Conservation (phyloP, 2,797 vertebrate genomes). For the Protosalanx chinensis region DNA sequence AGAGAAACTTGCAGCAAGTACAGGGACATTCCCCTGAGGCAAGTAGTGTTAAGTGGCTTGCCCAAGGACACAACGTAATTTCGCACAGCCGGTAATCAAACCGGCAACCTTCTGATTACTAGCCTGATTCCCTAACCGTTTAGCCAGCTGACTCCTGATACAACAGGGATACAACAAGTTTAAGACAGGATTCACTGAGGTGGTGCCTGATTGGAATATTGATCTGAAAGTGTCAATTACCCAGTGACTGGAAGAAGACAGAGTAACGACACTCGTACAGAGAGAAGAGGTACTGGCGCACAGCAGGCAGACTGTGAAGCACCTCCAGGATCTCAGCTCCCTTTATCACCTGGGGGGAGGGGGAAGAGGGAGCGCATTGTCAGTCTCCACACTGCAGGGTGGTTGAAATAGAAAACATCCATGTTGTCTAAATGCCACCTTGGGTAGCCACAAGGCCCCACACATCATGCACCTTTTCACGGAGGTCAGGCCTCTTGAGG, state of each 20-base stretch:
- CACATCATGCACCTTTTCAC: slow-evolving; percentile 84
- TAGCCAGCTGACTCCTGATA: too few species aligned
- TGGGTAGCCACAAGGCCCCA: background rate
- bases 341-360: slow-evolving; percentile 85
- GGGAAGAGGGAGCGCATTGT: too few species aligned
- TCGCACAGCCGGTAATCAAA: too few species aligned
- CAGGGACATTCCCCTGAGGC: too few species aligned
- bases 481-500: slow-evolving; percentile 91
- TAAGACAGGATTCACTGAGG: background rate
- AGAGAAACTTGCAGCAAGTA: too few species aligned
- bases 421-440: background rate
- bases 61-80: too few species aligned
- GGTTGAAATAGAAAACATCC: background rate
- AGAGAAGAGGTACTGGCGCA: slow-evolving; percentile 96
- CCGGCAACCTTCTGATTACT: too few species aligned
- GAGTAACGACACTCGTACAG: slow-evolving; percentile 94
- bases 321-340: slow-evolving; percentile 98
- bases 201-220: background rate
- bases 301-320: slow-evolving; percentile 86
- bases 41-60: too few species aligned
- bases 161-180: too few species aligned
- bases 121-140: too few species aligned
- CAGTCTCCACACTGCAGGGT: background rate
- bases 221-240: slow-evolving; percentile 70
- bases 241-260: slow-evolving; percentile 93